phyloP scores from a whole-genome alignment of 2,888 invertebrate genomes.

The Drosophila phalerata region DNA sequence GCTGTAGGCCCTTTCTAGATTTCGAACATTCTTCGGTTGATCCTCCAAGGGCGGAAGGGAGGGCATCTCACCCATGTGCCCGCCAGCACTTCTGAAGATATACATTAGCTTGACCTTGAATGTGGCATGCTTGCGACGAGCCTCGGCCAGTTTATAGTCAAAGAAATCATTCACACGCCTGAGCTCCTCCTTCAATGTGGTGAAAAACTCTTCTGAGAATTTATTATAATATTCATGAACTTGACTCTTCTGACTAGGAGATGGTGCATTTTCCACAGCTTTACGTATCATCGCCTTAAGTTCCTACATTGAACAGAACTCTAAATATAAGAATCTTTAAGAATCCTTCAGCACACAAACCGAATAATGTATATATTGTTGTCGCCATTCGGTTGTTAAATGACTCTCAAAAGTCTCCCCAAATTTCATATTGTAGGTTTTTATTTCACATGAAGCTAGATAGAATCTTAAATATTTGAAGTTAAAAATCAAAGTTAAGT shows the following conservation, averaged over 20 bases:
- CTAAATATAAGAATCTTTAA: not conserved
- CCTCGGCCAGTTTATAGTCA: slow-evolving; percentile 97
- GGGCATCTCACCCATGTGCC: not conserved
- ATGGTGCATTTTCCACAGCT: slow-evolving; percentile 94
- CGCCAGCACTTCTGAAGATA: not conserved
- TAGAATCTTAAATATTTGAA: slow-evolving; percentile 88
- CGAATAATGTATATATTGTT: slow-evolving; percentile 96
- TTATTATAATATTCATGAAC: slow-evolving; percentile 72
- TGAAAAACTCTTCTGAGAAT: slow-evolving; percentile 96
- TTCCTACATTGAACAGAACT: slow-evolving; percentile 79
- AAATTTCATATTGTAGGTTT: slow-evolving; percentile 94
- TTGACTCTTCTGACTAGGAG: slow-evolving; percentile 86
- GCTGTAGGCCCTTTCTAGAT: slow-evolving; percentile 94
- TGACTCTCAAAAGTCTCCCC: slow-evolving; percentile 97
- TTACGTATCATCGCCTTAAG: slow-evolving; percentile 96
- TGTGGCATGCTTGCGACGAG: slow-evolving; percentile 95
- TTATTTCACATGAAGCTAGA: not conserved
- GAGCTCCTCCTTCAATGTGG: slow-evolving; percentile 95
- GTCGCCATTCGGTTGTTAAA: slow-evolving; percentile 99
- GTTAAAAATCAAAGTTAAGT: slow-evolving; percentile 78
- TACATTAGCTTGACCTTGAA: slow-evolving; percentile 87
- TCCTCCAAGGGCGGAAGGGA: slow-evolving; percentile 35
- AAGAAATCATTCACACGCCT: slow-evolving; percentile 98
- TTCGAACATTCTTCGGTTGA: slow-evolving; percentile 32
- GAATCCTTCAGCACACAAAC: slow-evolving; percentile 77